Conservation (phyloP, 2,113 vertebrate species). For the Theropithecus gelada region DNA sequence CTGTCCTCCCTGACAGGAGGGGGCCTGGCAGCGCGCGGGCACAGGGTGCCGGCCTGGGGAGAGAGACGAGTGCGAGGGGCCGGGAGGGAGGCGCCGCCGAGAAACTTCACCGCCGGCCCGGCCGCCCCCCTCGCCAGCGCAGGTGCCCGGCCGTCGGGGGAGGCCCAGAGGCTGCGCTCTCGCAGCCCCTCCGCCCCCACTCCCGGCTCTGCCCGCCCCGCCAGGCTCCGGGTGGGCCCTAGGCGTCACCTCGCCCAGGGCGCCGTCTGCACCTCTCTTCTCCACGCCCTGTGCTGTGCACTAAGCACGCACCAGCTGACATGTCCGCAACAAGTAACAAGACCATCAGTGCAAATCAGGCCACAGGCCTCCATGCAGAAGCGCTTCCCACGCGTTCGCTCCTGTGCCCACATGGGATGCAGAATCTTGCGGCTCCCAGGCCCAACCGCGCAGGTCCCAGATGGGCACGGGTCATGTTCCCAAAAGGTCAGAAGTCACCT, state of each 20-base stretch:
- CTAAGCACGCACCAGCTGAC: not conserved
- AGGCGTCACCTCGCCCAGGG: not conserved
- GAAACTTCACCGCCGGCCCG: slow-evolving; percentile 33
- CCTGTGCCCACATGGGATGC: not conserved
- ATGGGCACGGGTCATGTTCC: not conserved
- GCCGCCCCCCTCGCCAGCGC: slow-evolving; percentile 41
- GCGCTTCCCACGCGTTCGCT: not conserved
- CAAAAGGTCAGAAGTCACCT: not conserved
- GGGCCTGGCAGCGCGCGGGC: slow-evolving; percentile 80
- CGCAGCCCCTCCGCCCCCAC: not conserved
- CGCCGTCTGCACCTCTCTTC: not conserved
- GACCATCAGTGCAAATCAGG: not conserved
- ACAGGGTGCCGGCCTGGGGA: slow-evolving; percentile 79
- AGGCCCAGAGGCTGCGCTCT: not conserved
- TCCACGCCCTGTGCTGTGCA: not conserved
- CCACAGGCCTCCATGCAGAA: not conserved
- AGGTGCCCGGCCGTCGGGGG: not conserved
- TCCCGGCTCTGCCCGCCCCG: not conserved
- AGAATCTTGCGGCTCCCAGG: not conserved
- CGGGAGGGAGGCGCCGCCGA: slow-evolving; percentile 68
- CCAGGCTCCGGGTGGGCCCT: not conserved
- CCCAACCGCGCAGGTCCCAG: not conserved
- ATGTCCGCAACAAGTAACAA: not conserved
- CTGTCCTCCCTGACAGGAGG: slow-evolving; percentile 81
- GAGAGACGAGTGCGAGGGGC: slow-evolving; percentile 78